A percentile compares a stretch with the other conserved stretches of the same genome.
These are phyloP conservation scores for Choloepus hoffmanni DNA, from an alignment of 2,113 vertebrate species.

Conservation along the genomic window DNA sequence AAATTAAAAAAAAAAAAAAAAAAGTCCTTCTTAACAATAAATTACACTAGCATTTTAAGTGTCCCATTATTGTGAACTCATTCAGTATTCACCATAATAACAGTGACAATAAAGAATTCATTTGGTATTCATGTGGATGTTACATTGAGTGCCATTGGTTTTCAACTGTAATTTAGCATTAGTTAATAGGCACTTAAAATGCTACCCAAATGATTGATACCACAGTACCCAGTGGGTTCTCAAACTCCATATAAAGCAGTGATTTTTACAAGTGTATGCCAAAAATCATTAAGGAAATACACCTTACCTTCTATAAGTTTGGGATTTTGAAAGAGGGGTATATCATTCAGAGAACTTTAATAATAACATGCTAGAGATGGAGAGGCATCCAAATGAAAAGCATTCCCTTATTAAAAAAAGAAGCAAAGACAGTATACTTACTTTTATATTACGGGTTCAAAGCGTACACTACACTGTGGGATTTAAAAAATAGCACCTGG, in stretches of 20 bases:
- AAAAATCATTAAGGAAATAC: conserved; percentile 86
- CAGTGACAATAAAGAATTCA: conserved; percentile 86
- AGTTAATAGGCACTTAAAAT: conserved; percentile 89
- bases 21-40: conserved; percentile 80
- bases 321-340: conserved; percentile 85
- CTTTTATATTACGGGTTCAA: conserved; percentile 89
- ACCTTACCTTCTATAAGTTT: conserved; percentile 89
- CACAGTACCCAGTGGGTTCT: conserved; percentile 81
- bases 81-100: conserved; percentile 84
- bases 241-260: conserved; percentile 85
- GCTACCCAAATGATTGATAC: conserved; percentile 86
- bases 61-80: conserved; percentile 85
- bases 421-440: conserved; percentile 87
- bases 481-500: conserved; percentile 86
- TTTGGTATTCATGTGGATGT: conserved; percentile 86
- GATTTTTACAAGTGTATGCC: conserved; percentile 85
- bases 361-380: conserved; percentile 79
- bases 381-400: conserved; percentile 78
- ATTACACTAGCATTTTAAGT: conserved; percentile 84
- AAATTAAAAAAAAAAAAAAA: conserved; percentile 70
- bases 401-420: conserved; percentile 72
- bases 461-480: conserved; percentile 85
- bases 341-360: conserved; percentile 86
- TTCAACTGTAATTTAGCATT: conserved; percentile 87
- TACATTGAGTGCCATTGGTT: conserved; percentile 84